phyloP scores from a whole-genome alignment of 1,140 invertebrate species.

The Polypedilum pembai region DNA sequence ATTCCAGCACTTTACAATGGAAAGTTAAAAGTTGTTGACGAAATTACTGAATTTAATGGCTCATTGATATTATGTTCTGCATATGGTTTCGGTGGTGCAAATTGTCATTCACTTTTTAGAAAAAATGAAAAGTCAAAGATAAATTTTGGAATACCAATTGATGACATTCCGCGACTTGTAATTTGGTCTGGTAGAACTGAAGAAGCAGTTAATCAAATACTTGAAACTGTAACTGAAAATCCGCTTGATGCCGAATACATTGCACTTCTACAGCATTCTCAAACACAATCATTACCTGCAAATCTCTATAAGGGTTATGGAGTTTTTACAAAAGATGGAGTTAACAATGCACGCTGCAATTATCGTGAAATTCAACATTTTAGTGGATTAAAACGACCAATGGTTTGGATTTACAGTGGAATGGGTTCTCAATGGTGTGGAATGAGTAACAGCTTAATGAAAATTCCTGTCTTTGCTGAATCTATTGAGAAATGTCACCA shows the following conservation, averaged over 20 bases:
- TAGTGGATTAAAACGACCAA: constrained; percentile 46
- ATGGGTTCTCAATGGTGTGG: constrained; percentile 67
- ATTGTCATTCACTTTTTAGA: constrained; percentile 61
- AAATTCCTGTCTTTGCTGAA: constrained; percentile 56
- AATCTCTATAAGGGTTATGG: constrained; percentile 52
- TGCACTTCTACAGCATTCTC: constrained; percentile 44
- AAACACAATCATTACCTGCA: constrained; percentile 47
- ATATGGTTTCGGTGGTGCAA: constrained; percentile 73
- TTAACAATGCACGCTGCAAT: constrained; percentile 35
- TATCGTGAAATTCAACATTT: constrained; percentile 47
- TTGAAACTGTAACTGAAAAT: constrained; percentile 52
- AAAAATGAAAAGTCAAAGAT: constrained; percentile 49
- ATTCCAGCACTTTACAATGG: constrained; percentile 55
- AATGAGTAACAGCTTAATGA: constrained; percentile 57
- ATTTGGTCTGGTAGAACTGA: constrained; percentile 46
- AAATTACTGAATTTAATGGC: constrained; percentile 52
- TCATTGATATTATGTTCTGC: constrained; percentile 51
- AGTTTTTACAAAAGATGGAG: constrained; percentile 44
- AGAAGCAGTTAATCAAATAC: constrained; percentile 56
- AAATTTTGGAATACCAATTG: constrained; percentile 46
- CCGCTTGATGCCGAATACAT: constrained; percentile 47
- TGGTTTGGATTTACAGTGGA: constrained; percentile 60
- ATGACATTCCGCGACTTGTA: constrained; percentile 44
- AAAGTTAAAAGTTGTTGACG: constrained; percentile 51
- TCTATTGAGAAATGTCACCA: constrained; percentile 56